Conservation (phyloP, 2,888 invertebrate genomes). For the Acleris cristana region DNA sequence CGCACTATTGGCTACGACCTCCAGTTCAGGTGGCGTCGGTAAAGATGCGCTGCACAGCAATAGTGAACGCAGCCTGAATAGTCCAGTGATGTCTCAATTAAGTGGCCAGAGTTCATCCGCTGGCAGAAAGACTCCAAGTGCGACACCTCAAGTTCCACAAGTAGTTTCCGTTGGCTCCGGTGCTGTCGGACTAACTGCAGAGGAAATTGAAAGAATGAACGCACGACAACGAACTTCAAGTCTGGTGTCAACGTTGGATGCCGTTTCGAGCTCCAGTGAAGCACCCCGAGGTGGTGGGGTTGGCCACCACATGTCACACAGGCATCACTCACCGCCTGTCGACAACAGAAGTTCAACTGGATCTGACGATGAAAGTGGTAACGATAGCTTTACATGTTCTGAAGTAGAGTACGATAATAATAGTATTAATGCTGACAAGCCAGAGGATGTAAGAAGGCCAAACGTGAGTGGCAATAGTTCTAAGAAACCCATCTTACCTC, state of each 20-base stretch:
- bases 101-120: constrained; percentile 94
- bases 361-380: constrained; percentile 95
- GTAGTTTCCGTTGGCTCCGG: constrained; percentile 86
- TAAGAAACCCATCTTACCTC: constrained; percentile 88
- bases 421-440: constrained; percentile 91
- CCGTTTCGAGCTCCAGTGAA: constrained; percentile 95
- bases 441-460: constrained; percentile 84
- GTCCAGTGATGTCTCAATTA: constrained; percentile 95
- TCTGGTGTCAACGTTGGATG: constrained; percentile 95
- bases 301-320: constrained; percentile 87
- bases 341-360: constrained; percentile 90
- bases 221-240: constrained; percentile 94
- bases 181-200: constrained; percentile 94
- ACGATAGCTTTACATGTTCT: constrained; percentile 98
- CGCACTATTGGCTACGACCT: constrained; percentile 94
- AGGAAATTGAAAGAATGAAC: constrained; percentile 96
- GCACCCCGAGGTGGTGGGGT: constrained; percentile 88
- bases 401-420: constrained; percentile 98
- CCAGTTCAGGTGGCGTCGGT: constrained; percentile 93
- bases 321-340: constrained; percentile 89
- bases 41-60: constrained; percentile 95
- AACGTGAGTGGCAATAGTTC: constrained; percentile 80
- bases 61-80: constrained; percentile 95
- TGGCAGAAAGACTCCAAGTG: constrained; percentile 88
- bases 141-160: constrained; percentile 87